Base-by-base conservation (phyloP, 2,797 vertebrate species). In the Hippocampus kuda region DNA sequence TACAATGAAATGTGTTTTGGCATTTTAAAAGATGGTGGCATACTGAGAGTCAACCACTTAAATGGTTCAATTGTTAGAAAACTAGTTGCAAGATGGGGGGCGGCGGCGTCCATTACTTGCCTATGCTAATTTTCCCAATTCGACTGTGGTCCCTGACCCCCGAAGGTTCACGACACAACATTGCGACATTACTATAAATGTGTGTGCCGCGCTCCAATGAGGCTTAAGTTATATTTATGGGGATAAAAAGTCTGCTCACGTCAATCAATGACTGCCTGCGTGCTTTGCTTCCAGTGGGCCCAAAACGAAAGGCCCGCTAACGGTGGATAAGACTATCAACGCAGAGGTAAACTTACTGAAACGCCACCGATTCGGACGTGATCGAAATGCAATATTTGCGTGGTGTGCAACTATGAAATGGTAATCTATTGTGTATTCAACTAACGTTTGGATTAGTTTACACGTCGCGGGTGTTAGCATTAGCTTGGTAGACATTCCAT, bases 221-320 rank as follows among this genome's bases (percentile, higher is more conserved):
- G 24, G 13, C 16, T 16, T 1, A 65, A 46, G 63, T 65, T 44
- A 13, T 60, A 34, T 63, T 63, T 12, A 51, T 51, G 20, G 5
- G 18, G 48, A 13, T 51, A 75, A 72, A 48, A 75, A 66, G 72
- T 70, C 70, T 75, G 61, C 53, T 60, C 6, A 38, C 44, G 67
- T 66, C 70, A 76, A 59, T 56, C n/a, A 46, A 60, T 34, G 54
- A 74, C 64, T 48, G 62, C 26, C n/a, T 16, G 15, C 59, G 7
- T 60, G 27, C 7, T 38, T 30, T 4, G 59, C 59, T 20, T 34
- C 7, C 8, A 61, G 10, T 4, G 53, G 16, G 59, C 59, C 18
- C 34, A 18, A 61, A 22, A 54, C 20, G 48, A 63, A 26, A 64
- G 60, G 75, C 67, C 65, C 22, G 71, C 78, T 79, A 69, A 69